Conservation (phyloP, 2,888 invertebrate species). For the Andrena bicolor region DNA sequence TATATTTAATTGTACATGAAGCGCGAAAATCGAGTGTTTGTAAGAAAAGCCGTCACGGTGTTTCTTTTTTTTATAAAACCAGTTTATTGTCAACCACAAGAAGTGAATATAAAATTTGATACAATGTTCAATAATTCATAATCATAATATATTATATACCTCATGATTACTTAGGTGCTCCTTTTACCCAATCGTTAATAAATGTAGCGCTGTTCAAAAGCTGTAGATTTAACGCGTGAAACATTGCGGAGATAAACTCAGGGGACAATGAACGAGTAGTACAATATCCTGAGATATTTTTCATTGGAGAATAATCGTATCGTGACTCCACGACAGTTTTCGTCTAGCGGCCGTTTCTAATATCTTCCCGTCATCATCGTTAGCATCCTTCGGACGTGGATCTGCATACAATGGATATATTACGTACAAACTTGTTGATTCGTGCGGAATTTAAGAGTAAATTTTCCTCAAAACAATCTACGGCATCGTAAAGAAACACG, state of each 20-base stretch:
- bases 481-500: conserved; percentile 22
- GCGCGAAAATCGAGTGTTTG: not conserved
- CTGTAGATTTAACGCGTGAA: conserved; percentile 66
- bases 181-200: conserved; percentile 73
- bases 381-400: conserved; percentile 37
- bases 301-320: conserved; percentile 51
- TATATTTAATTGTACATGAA: conserved; percentile 15
- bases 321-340: conserved; percentile 47
- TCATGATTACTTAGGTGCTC: conserved; percentile 72
- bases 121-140: conserved; percentile 82
- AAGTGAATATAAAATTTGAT: conserved; percentile 84
- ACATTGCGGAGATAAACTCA: conserved; percentile 59
- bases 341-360: conserved; percentile 36
- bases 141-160: conserved; percentile 75
- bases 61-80: conserved; percentile 80
- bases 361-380: conserved; percentile 18
- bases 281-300: conserved; percentile 69
- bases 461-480: conserved; percentile 8
- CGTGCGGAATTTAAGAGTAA: conserved; percentile 16
- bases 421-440: conserved; percentile 37
- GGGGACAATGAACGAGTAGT: conserved; percentile 60
- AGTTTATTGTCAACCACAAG: conserved; percentile 84
- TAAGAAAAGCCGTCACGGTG: conserved; percentile 5
- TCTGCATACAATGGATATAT: conserved; percentile 53
- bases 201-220: conserved; percentile 68